phyloP scores from a whole-genome alignment of 1,140 invertebrate genomes.

The Delia radicum region DNA sequence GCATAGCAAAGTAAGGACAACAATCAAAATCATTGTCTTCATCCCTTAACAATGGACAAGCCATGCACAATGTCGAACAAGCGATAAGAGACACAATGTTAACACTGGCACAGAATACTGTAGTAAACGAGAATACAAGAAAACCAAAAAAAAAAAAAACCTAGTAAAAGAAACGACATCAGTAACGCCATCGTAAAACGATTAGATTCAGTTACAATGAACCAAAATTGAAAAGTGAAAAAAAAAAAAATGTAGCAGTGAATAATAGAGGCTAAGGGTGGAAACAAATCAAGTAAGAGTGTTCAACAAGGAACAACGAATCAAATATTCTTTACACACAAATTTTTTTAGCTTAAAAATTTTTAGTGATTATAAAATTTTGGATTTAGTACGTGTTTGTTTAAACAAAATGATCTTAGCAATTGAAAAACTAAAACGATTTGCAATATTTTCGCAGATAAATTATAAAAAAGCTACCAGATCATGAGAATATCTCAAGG shows the following conservation, averaged over 20 bases:
- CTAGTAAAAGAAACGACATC: neutral
- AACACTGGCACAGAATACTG: neutral
- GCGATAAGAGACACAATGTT: slow-evolving; percentile 1
- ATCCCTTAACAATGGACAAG: neutral
- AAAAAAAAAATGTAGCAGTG: no score
- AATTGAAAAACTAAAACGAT: no score
- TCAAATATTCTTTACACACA: neutral
- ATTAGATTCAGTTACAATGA: neutral
- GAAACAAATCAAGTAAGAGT: neutral
- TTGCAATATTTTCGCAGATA: no score
- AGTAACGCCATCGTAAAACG: slow-evolving; percentile 3
- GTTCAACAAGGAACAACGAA: neutral
- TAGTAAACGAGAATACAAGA: neutral
- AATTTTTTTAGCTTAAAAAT: no score
- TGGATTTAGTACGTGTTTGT: no score
- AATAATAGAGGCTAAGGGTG: no score
- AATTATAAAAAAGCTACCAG: no score
- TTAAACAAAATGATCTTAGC: no score
- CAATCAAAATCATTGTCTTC: neutral
- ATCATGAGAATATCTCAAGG: no score
- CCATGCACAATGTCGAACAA: neutral
- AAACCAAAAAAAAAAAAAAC: neutral
- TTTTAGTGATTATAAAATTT: no score
- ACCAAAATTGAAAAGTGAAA: neutral
- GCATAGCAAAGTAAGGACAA: neutral